Conservation (phyloP, 1,140 invertebrate species). For the Anastatus disparis region DNA sequence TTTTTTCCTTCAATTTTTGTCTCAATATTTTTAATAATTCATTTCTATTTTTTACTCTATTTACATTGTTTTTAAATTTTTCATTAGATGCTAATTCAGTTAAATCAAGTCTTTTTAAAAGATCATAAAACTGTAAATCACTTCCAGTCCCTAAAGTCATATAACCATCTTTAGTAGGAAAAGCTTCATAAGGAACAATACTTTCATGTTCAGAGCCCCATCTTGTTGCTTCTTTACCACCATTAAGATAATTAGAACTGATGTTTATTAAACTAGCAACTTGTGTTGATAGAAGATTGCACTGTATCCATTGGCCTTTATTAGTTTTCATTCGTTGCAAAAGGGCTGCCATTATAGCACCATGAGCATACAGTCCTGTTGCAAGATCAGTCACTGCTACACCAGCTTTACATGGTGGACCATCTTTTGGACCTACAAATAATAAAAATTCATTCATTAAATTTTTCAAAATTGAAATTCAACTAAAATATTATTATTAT, state of each 20-base stretch:
- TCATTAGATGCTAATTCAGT: slow-evolving; percentile 72
- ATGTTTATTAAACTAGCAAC: slow-evolving; percentile 89
- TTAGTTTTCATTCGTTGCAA: slow-evolving; percentile 82
- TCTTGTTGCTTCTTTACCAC: slow-evolving; percentile 77
- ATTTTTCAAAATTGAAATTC: too few species aligned
- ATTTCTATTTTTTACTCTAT: slow-evolving; percentile 81
- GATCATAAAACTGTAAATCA: slow-evolving; percentile 78
- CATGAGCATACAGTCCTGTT: slow-evolving; percentile 93
- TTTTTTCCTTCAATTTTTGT: slow-evolving; percentile 73
- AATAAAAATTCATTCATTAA: background rate
- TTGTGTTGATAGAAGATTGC: slow-evolving; percentile 93
- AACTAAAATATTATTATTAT: too few species aligned
- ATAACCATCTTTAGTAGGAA: slow-evolving; percentile 83
- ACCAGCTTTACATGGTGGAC: slow-evolving; percentile 90
- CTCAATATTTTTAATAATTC: slow-evolving; percentile 75
- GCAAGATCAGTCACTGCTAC: slow-evolving; percentile 93
- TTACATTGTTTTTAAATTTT: slow-evolving; percentile 78
- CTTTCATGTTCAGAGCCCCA: slow-evolving; percentile 94
- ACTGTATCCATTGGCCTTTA: slow-evolving; percentile 91
- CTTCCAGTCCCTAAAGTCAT: slow-evolving; percentile 87
- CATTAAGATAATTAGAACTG: slow-evolving; percentile 91
- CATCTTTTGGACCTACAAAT: slow-evolving; percentile 70
- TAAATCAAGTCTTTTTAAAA: slow-evolving; percentile 75
- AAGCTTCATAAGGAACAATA: slow-evolving; percentile 94
- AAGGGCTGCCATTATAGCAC: slow-evolving; percentile 93